Percentiles rank a stretch among this genome's conserved stretches.
phyloP scores from a whole-genome alignment of 2,888 invertebrate genomes.

The Ariolimax columbianus region DNA sequence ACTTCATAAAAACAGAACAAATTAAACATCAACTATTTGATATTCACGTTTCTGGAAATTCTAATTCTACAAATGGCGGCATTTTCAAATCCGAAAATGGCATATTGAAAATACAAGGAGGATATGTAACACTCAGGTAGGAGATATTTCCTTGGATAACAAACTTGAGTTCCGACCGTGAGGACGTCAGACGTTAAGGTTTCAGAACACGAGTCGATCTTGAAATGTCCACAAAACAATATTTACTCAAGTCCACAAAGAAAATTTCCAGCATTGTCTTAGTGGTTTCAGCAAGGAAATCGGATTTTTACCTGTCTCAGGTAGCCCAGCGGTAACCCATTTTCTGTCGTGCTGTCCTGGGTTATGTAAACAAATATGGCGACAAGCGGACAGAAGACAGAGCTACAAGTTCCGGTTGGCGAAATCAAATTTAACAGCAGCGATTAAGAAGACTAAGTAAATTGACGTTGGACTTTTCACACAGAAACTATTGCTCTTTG shows the following conservation, averaged over 20 bases:
- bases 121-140: conserved; percentile 30
- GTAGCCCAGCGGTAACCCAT: neutral
- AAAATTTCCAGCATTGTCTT: conserved; percentile 43
- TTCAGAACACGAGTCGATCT: conserved; percentile 7
- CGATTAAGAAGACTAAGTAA: conserved; percentile 40
- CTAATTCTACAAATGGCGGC: neutral
- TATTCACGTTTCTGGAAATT: conserved; percentile 27
- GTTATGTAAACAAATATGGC: conserved; percentile 35
- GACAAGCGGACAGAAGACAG: neutral
- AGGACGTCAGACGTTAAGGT: conserved; percentile 21
- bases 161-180: conserved; percentile 27
- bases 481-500: conserved; percentile 26
- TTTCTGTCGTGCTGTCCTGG: conserved; percentile 13
- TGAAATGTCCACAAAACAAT: conserved; percentile 9
- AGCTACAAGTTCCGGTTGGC: conserved; percentile 29
- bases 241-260: conserved; percentile 25
- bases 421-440: conserved; percentile 42
- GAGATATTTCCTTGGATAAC: conserved; percentile 24
- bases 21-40: neutral
- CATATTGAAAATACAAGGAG: conserved; percentile 20
- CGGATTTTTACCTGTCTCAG: conserved; percentile 37
- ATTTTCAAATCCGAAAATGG: conserved; percentile 12
- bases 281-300: conserved; percentile 41
- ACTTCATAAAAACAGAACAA: too few relatives aligned
- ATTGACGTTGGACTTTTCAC: conserved; percentile 38